Conservation (phyloP, 2,888 invertebrate species). For the Teleogryllus oceanicus region DNA sequence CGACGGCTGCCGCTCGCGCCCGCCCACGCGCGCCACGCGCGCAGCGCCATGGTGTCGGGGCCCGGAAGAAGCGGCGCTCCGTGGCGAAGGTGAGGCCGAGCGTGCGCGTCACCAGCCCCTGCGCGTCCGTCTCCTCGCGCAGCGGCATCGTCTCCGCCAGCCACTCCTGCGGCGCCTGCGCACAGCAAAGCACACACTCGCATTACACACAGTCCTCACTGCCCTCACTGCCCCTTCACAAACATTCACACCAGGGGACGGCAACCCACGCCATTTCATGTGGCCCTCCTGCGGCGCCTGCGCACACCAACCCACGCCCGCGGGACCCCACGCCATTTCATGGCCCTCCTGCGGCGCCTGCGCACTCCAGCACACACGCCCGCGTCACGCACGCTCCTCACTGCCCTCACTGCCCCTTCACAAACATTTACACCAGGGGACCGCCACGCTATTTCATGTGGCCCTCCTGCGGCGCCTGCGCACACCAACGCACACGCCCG, state of each 20-base stretch:
- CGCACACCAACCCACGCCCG: no score
- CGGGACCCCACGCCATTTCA: no score
- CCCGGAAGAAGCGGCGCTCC: conserved; percentile 41
- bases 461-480: no score
- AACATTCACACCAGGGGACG: not conserved
- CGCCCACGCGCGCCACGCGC: conserved; percentile 43
- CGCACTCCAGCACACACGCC: no score
- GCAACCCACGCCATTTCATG: no score
- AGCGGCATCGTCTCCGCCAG: not conserved
- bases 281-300: no score
- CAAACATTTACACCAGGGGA: not conserved
- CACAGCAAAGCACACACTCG: not conserved
- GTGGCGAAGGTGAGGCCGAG: conserved; percentile 43
- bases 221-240: not conserved
- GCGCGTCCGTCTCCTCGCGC: conserved; percentile 29
- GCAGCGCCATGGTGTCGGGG: conserved; percentile 42
- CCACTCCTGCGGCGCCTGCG: conserved; percentile 12
- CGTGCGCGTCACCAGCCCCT: conserved; percentile 37
- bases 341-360: no score
- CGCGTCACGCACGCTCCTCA: no score
- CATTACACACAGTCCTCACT: not conserved
- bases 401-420: no score
- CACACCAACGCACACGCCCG: no score
- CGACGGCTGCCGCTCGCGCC: conserved; percentile 11
- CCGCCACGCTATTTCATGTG: no score